Evolutionary conservation across 2,797 vertebrate species (phyloP).

Genomic region (Emydoidea blandingii): DNA sequence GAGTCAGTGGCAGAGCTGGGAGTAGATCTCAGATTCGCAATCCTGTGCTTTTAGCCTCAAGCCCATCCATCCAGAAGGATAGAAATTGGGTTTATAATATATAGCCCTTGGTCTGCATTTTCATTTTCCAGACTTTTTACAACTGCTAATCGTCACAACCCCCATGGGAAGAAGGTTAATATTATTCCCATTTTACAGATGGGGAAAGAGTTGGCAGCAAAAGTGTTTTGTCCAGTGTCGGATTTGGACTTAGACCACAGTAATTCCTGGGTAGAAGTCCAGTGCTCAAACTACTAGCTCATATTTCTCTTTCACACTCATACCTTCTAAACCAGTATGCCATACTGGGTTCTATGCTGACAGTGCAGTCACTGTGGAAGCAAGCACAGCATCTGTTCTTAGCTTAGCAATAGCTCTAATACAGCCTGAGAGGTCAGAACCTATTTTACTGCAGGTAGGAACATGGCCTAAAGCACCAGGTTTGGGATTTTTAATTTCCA

Average conservation of each 20-base stretch:
- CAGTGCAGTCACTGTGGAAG: neutral
- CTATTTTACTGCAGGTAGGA: neutral
- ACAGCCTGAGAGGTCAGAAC: neutral
- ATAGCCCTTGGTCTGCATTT: conserved; percentile 15
- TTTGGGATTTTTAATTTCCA: neutral
- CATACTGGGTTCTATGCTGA: neutral
- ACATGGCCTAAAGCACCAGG: neutral
- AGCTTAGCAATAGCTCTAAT: neutral
- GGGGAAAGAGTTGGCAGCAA: conserved; percentile 45
- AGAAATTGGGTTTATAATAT: neutral
- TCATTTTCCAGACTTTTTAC: conserved; percentile 15
- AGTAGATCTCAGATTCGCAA: neutral
- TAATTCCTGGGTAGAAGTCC: neutral
- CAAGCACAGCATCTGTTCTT: neutral
- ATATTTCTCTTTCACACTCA: neutral
- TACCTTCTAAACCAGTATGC: neutral
- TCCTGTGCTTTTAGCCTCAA: neutral
- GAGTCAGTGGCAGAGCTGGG: neutral
- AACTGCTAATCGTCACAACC: neutral
- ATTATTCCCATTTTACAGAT: conserved; percentile 36
- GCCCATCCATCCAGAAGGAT: neutral
- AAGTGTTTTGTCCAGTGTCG: conserved; percentile 29
- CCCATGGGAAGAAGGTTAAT: neutral
- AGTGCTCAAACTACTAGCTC: neutral
- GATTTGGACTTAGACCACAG: neutral